A percentile compares a stretch with the other conserved stretches of the same genome.
phyloP scores from a whole-genome alignment of 1,140 invertebrate genomes.

The Listronotus oregonensis region DNA sequence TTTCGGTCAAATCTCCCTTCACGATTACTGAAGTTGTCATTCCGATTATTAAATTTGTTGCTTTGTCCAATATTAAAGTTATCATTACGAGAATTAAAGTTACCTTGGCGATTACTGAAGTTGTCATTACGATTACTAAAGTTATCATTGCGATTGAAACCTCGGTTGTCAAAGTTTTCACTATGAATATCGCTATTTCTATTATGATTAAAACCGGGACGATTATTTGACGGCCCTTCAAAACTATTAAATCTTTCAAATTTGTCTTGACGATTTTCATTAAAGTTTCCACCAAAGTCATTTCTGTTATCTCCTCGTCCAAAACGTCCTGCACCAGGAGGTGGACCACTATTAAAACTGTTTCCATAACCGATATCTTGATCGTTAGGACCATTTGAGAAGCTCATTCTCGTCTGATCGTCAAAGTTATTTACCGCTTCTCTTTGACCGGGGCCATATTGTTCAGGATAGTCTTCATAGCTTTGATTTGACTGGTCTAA shows the following conservation, averaged over 20 bases:
- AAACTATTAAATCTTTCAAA: slow-evolving; percentile 6
- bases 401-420: slow-evolving; percentile 50
- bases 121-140: slow-evolving; percentile 16
- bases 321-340: slow-evolving; percentile 8
- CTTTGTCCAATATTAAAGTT: slow-evolving; percentile 9
- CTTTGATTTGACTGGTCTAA: slow-evolving; percentile 35
- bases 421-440: slow-evolving; percentile 48
- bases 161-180: neutral
- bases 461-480: slow-evolving; percentile 33
- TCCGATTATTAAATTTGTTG: slow-evolving; percentile 14
- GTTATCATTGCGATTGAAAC: slow-evolving; percentile 20
- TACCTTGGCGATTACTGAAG: too few species aligned
- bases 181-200: neutral
- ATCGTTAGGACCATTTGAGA: slow-evolving; percentile 42
- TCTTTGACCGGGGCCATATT: slow-evolving; percentile 19
- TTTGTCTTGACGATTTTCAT: neutral
- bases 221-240: slow-evolving; percentile 1
- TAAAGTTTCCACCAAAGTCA: slow-evolving; percentile 12
- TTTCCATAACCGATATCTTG: slow-evolving; percentile 21
- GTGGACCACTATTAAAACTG: neutral
- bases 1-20: neutral
- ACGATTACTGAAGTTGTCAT: too few species aligned
- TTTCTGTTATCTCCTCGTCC: slow-evolving; percentile 2
- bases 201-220: neutral
- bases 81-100: slow-evolving; percentile 7